These are phyloP conservation scores for Cynodonichthys magdalenae DNA, from an alignment of 2,797 vertebrate genomes.

Conservation along the genomic window DNA sequence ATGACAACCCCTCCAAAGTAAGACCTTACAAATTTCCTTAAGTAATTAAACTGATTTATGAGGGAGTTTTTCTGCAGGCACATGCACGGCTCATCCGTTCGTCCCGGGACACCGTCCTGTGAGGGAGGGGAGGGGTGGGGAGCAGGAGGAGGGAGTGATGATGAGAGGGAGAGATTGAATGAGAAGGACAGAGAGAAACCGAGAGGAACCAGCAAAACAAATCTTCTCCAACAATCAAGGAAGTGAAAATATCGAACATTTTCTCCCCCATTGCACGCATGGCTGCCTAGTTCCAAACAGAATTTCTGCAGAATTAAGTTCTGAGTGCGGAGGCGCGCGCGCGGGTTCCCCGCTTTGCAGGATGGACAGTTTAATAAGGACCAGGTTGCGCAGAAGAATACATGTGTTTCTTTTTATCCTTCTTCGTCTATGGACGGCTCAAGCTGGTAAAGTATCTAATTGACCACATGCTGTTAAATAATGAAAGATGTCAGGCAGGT, in stretches of 20 bases:
- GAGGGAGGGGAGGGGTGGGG: conserved; percentile 63
- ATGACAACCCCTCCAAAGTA: conserved; percentile 28
- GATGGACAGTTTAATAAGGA: conserved; percentile 76
- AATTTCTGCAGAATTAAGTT: conserved; percentile 51
- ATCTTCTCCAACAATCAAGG: conserved; percentile 68
- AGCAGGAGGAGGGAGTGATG: conserved; percentile 65
- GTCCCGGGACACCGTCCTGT: conserved; percentile 55
- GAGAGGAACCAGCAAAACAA: conserved; percentile 69
- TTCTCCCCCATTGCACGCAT: conserved; percentile 49
- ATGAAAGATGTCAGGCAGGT: not conserved
- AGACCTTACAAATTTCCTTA: conserved; percentile 50
- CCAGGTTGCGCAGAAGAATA: conserved; percentile 57
- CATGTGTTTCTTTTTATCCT: conserved; percentile 62
- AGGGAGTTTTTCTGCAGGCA: conserved; percentile 35
- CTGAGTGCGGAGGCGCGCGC: conserved; percentile 54
- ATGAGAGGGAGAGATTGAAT: conserved; percentile 78
- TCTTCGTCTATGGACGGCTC: conserved; percentile 60
- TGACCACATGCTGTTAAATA: conserved; percentile 11
- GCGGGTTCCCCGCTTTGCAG: conserved; percentile 47
- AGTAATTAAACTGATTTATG: conserved; percentile 63
- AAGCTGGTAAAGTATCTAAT: conserved; percentile 75
- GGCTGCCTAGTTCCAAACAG: conserved; percentile 61
- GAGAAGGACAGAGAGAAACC: conserved; percentile 67
- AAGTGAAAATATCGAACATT: conserved; percentile 52
- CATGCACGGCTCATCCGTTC: conserved; percentile 42